Evolutionary conservation across 1,140 invertebrate species (phyloP).

Genomic region (Druon quercuslanigerum): DNA sequence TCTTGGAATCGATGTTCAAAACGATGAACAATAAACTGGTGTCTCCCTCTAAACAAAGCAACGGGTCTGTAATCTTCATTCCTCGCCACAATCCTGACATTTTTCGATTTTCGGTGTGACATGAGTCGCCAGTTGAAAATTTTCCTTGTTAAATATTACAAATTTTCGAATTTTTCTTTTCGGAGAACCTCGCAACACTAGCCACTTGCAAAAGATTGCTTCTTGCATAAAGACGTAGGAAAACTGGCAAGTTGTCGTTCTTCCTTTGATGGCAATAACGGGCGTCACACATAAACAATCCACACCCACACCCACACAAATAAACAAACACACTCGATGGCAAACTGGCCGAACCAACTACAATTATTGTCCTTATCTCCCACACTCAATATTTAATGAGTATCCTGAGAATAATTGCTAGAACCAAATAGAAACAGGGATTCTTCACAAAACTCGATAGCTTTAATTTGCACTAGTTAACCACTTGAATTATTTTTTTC

Average conservation of each 20-base stretch:
- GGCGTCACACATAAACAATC: not conserved
- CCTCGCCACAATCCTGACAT: slow-evolving; percentile 50
- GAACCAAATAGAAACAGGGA: not conserved
- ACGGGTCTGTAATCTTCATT: slow-evolving; percentile 65
- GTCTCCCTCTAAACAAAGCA: slow-evolving; percentile 62
- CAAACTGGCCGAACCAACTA: not conserved
- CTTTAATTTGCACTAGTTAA: not conserved
- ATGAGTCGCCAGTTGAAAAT: slow-evolving; percentile 42
- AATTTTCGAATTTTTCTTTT: not conserved
- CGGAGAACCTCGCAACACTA: not conserved
- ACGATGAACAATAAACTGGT: slow-evolving; percentile 62
- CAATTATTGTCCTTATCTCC: not conserved
- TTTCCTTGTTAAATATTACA: not conserved
- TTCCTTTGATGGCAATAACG: not conserved
- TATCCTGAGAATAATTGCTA: not conserved
- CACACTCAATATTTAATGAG: not conserved
- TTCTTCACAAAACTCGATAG: not conserved
- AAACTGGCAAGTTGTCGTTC: not conserved
- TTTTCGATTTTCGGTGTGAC: slow-evolving; percentile 53
- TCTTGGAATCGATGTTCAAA: slow-evolving; percentile 68
- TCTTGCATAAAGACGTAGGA: not conserved
- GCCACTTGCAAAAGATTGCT: not conserved
- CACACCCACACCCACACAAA: slow-evolving; percentile 7
- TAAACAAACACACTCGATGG: slow-evolving; percentile 4
- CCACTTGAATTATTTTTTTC: not conserved